Evolutionary conservation across 64 coral and sea anemone genomes (phyloP).

Genomic region (Exaiptasia diaphana): DNA sequence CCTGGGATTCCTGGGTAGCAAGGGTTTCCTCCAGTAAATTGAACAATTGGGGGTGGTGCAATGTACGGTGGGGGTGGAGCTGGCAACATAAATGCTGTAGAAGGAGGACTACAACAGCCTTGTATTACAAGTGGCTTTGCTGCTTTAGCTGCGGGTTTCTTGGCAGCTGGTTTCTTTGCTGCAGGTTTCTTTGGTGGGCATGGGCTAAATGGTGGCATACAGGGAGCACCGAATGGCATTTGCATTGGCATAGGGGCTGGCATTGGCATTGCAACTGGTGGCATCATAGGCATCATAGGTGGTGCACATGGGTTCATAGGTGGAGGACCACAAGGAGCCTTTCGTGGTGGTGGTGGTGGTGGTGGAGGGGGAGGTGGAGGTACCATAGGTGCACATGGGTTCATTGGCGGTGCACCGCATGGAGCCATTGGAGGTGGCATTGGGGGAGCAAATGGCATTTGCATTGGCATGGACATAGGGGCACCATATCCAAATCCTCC

Average conservation of each 20-base stretch:
- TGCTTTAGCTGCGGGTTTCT: neutral
- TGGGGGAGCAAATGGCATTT: neutral
- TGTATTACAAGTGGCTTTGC: neutral
- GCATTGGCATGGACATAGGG: too few relatives aligned
- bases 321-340: neutral
- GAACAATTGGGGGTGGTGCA: neutral
- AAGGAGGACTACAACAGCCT: too few relatives aligned
- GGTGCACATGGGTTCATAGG: neutral
- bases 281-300: too few relatives aligned
- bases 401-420: conserved; percentile 1
- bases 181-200: neutral
- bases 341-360: neutral
- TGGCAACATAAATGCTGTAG: neutral
- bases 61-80: conserved; percentile 9
- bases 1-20: neutral
- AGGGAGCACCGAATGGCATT: conserved; percentile 10
- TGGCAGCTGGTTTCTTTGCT: neutral
- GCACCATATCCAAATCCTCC: neutral
- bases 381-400: neutral
- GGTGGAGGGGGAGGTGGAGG: neutral
- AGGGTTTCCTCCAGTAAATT: neutral
- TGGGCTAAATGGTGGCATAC: neutral
- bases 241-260: neutral
- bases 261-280: neutral
- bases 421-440: neutral